Evolutionary conservation across 2,113 vertebrate species (phyloP), one percentile per base, ranked within the genome.

Genomic region (Oxyura jamaicensis): DNA sequence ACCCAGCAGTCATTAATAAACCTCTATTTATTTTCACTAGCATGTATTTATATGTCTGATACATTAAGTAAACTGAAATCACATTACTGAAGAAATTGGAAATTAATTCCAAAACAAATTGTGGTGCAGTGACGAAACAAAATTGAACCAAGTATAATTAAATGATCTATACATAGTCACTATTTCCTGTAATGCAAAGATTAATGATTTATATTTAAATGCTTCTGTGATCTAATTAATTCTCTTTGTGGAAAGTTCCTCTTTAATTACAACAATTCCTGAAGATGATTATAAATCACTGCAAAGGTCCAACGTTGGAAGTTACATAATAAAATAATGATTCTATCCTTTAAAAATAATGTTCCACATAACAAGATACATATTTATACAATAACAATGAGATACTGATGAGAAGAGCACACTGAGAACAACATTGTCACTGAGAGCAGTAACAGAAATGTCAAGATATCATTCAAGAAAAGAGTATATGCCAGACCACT

Each of bases 41-140:
- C 63, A 39, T 7, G 20, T 72, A 53, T 53, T 72, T 36, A 31
- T 53, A 53, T 39, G 86, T 73, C 76, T 59, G 69, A 92, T 82
- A 35, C 42, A 83, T 87, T 87, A 96, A 90, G 91, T 36, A 83
- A 97, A 90, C n/a, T 22, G 80, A 96, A 97, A 91, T 95, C 86
- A 90, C 58, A 94, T 93, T 62, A 96, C 46, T 68, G 79, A 62
- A 91, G 85, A 96, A 96, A 97, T 41, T 93, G 69, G 52, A 66
- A 91, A 83, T 76, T 86, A 93, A 77, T 85, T 83, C 62, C 0
- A 0, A 82, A 67, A 86, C 86, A 93, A 89, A 94, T 50, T 81
- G 23, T 65, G 85, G 89, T 90, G 55, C 39, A 77, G 81, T 39
- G 81, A 86, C 73, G 96, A 94, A 94, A 26, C 69, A 73, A 93